A percentile compares a stretch with the other conserved stretches of the same genome.
Evolutionary conservation across 1,140 invertebrate genomes (phyloP).

Genomic region (Chrysopa pallens): DNA sequence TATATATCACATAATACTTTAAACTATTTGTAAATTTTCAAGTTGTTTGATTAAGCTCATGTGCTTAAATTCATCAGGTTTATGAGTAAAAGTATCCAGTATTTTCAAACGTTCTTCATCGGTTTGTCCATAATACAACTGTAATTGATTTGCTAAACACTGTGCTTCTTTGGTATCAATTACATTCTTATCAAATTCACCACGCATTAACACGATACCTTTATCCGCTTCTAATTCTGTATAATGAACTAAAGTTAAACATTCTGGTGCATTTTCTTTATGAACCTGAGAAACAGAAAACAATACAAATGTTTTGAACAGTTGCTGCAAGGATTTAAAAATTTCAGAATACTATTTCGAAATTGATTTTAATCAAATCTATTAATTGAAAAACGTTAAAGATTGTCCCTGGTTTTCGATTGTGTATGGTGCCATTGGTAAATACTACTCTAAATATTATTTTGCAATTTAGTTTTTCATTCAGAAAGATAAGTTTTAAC

Average conservation of each 20-base stretch:
- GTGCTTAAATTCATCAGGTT: constrained; percentile 61
- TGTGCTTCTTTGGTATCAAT: constrained; percentile 61
- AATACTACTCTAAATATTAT: no score
- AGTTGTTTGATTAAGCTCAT: constrained; percentile 66
- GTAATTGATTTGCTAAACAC: constrained; percentile 68
- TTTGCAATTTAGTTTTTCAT: no score
- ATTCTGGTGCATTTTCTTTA: constrained; percentile 83
- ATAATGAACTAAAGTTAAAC: constrained; percentile 67
- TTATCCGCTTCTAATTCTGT: constrained; percentile 59
- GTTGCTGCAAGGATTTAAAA: background rate
- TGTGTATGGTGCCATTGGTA: no score
- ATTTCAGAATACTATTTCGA: no score
- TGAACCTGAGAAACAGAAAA: constrained; percentile 37
- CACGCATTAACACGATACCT: constrained; percentile 68
- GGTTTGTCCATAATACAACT: constrained; percentile 62
- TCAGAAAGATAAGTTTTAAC: no score
- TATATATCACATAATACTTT: no score
- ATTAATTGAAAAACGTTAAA: background rate
- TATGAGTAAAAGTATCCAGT: constrained; percentile 49
- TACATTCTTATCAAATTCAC: constrained; percentile 72
- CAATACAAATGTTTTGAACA: background rate
- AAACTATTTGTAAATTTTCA: constrained; percentile 31
- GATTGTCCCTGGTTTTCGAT: no score
- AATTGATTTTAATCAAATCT: background rate
- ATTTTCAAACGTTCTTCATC: constrained; percentile 41